Conservation (phyloP, 2,797 vertebrate genomes). For the Xerus rutilus region DNA sequence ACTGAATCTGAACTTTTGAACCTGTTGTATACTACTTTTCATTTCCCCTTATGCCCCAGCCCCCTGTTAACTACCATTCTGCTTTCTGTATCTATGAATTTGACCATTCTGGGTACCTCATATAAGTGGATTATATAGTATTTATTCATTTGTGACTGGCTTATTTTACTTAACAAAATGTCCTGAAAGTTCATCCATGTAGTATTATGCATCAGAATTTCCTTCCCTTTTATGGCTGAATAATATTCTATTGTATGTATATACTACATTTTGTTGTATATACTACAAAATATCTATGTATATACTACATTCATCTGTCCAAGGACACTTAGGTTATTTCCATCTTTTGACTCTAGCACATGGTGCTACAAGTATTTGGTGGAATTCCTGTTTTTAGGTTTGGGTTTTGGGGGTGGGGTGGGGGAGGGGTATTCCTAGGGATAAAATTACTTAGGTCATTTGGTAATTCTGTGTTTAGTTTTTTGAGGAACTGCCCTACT, state of each 20-base stretch:
- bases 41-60: too few species aligned
- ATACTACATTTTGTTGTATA: not conserved
- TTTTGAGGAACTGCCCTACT: not conserved
- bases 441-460: not conserved
- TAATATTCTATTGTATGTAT: not conserved
- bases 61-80: not conserved
- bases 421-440: not conserved
- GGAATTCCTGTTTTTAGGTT: not conserved
- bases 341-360: not conserved
- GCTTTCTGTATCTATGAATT: not conserved
- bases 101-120: not conserved
- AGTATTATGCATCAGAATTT: conserved; percentile 25
- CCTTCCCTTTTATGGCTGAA: not conserved
- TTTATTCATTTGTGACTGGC: not conserved
- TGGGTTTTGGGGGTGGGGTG: not conserved
- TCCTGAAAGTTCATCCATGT: not conserved
- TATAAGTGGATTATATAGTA: not conserved
- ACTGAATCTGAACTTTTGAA: not conserved
- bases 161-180: not conserved
- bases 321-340: not conserved
- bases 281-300: too few species aligned
- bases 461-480: not conserved
- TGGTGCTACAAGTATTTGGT: not conserved
- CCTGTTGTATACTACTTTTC: not conserved
- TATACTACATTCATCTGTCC: not conserved